phyloP scores from a whole-genome alignment of 1,140 invertebrate species.

The Macrosteles quadrilineatus region DNA sequence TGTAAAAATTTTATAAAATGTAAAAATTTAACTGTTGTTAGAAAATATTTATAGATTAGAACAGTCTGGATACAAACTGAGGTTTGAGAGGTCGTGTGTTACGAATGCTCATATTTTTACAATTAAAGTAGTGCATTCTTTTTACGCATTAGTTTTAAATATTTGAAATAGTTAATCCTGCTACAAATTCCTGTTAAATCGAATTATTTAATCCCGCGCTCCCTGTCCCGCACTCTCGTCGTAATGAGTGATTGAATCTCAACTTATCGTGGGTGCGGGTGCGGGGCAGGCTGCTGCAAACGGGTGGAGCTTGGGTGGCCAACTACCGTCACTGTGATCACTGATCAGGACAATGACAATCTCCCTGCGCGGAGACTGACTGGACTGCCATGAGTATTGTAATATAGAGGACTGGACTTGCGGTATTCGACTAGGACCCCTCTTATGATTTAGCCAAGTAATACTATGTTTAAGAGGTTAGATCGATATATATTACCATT shows the following conservation, averaged over 20 bases:
- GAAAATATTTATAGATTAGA: slow-evolving; percentile 22
- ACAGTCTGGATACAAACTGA: slow-evolving; percentile 15
- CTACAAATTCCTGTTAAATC: too few relatives aligned
- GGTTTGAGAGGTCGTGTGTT: slow-evolving; percentile 5
- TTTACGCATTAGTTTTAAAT: neutral
- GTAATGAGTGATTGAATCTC: too few relatives aligned
- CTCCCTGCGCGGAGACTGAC: neutral
- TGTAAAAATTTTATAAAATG: slow-evolving; percentile 20
- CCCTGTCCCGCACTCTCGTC: too few relatives aligned
- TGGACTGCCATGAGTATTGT: slow-evolving; percentile 6
- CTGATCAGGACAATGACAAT: slow-evolving; percentile 1
- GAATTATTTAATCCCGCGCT: too few relatives aligned
- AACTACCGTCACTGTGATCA: neutral
- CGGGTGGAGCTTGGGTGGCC: neutral
- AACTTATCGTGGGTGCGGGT: too few relatives aligned
- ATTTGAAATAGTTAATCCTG: too few relatives aligned
- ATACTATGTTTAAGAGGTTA: slow-evolving; percentile 5
- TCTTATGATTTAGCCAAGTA: slow-evolving; percentile 14
- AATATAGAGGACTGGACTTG: slow-evolving; percentile 22
- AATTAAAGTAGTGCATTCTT: slow-evolving; percentile 7
- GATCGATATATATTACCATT: slow-evolving; percentile 14
- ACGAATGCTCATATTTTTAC: slow-evolving; percentile 16
- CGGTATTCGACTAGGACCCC: slow-evolving; percentile 24
- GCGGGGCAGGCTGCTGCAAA: neutral
- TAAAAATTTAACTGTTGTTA: slow-evolving; percentile 20